Evolutionary conservation across 2,888 invertebrate species (phyloP).

Genomic region (Coelogynopora nodosa): DNA sequence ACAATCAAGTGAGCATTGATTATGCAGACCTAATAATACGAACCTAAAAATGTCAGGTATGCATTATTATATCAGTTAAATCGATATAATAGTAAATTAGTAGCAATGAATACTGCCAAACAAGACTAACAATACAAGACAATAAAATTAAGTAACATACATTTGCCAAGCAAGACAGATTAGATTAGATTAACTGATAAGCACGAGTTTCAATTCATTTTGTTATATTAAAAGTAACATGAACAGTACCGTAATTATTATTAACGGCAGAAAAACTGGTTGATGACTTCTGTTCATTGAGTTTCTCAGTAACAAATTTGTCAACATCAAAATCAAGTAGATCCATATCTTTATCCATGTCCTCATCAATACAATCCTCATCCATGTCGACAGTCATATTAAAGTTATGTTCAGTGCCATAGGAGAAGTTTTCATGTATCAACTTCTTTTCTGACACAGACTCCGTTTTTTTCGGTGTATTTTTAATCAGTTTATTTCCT

Average conservation of each 20-base stretch:
- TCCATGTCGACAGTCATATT: background rate
- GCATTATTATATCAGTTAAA: background rate
- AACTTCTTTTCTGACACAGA: background rate
- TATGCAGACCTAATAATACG: background rate
- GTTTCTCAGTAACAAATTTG: too few relatives aligned
- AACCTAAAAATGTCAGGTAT: background rate
- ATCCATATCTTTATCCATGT: too few relatives aligned
- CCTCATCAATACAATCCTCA: background rate
- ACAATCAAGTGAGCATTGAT: too few relatives aligned
- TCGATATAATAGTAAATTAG: background rate
- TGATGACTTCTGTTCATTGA: too few relatives aligned
- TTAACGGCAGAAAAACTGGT: too few relatives aligned
- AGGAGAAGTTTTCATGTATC: background rate
- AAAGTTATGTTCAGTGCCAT: background rate
- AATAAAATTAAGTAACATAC: background rate
- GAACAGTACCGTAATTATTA: too few relatives aligned
- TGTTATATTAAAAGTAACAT: too few relatives aligned
- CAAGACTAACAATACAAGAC: background rate
- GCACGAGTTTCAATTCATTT: too few relatives aligned
- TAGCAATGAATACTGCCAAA: background rate
- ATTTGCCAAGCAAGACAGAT: background rate
- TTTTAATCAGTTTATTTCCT: background rate
- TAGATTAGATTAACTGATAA: too few relatives aligned
- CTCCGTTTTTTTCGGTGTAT: too few relatives aligned
- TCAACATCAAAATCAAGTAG: too few relatives aligned